Evolutionary conservation across 1,140 invertebrate species (phyloP).

Genomic region (Chlorops oryzae): DNA sequence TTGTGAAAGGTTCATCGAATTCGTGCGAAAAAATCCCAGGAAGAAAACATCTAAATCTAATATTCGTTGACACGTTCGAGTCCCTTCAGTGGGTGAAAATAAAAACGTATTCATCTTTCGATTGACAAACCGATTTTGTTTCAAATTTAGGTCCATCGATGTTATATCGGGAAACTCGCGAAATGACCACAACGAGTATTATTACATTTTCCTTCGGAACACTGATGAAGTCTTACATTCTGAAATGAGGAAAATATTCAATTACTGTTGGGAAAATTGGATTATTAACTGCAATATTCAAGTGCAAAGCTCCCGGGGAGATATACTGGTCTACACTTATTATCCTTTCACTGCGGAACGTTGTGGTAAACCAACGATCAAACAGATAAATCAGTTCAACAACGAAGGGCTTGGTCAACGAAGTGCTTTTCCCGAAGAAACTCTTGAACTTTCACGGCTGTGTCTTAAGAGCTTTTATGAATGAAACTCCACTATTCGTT

Average conservation of each 20-base stretch:
- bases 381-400: slow-evolving; percentile 33
- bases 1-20: too few relatives aligned
- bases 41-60: too few relatives aligned
- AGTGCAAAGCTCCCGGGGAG: slow-evolving; percentile 30
- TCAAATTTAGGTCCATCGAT: slow-evolving; percentile 29
- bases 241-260: slow-evolving; percentile 33
- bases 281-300: slow-evolving; percentile 38
- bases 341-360: slow-evolving; percentile 19
- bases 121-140: too few relatives aligned
- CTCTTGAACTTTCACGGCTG: slow-evolving; percentile 32
- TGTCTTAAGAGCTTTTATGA: slow-evolving; percentile 19
- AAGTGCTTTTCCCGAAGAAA: slow-evolving; percentile 30
- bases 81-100: too few relatives aligned
- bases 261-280: slow-evolving; percentile 34
- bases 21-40: too few relatives aligned
- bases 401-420: slow-evolving; percentile 18
- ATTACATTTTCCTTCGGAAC: slow-evolving; percentile 38
- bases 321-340: slow-evolving; percentile 35
- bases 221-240: slow-evolving; percentile 19
- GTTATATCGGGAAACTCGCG: slow-evolving; percentile 22
- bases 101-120: too few relatives aligned
- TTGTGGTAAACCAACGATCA: slow-evolving; percentile 21
- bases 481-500: too few relatives aligned
- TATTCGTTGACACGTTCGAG: too few relatives aligned
- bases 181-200: slow-evolving; percentile 36